Conservation (phyloP, 1,140 invertebrate genomes). For the Drosophila athabasca region DNA sequence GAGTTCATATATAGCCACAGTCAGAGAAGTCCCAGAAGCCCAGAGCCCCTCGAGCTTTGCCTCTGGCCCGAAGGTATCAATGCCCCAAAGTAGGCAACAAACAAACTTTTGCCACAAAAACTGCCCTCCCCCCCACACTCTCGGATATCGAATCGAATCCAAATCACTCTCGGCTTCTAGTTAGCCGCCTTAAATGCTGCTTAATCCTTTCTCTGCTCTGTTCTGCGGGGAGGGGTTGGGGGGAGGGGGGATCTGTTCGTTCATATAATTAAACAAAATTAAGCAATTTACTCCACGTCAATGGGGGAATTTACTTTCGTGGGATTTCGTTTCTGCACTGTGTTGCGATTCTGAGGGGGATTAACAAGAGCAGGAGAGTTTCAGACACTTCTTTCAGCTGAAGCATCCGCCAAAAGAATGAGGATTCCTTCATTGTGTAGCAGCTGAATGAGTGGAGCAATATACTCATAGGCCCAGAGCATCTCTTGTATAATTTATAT, state of each 20-base stretch:
- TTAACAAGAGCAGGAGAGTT: background rate
- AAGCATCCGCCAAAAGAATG: no score
- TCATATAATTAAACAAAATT: constrained; percentile 66
- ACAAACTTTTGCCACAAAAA: constrained; percentile 37
- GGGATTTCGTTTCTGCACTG: background rate
- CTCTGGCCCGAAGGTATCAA: no score
- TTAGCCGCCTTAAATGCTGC: constrained; percentile 60
- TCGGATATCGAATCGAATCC: background rate
- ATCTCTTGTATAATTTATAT: no score
- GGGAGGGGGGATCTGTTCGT: background rate
- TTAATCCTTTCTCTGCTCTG: constrained; percentile 68
- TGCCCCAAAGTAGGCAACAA: constrained; percentile 36
- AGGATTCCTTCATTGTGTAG: no score
- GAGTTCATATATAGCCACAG: constrained; percentile 23
- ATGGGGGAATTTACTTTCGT: constrained; percentile 9
- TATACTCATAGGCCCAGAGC: no score
- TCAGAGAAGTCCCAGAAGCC: constrained; percentile 1
- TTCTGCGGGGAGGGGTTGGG: constrained; percentile 18
- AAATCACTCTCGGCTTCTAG: constrained; percentile 4
- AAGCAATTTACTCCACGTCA: constrained; percentile 56
- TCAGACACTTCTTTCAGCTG: no score
- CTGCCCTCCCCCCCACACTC: constrained; percentile 2
- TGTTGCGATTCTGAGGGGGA: background rate
- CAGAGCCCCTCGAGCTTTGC: background rate
- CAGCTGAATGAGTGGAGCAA: no score